Evolutionary conservation across 2,888 invertebrate genomes (phyloP), one percentile per base, ranked within the genome.

Genomic region (Cataglyphis cursor): DNA sequence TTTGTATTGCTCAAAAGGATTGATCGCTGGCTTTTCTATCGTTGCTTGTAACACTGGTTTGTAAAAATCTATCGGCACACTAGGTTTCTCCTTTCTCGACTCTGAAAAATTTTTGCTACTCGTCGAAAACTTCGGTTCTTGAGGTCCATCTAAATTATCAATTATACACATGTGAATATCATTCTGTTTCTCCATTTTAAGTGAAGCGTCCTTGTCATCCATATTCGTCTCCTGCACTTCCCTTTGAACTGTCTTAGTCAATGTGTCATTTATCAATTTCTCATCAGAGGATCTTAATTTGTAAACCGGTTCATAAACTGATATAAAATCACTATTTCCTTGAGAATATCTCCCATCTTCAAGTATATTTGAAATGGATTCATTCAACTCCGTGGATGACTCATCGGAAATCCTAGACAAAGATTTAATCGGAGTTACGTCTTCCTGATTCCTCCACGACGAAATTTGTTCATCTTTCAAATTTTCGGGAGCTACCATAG

Each of bases 21-120:
- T 85, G 12, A 70, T 85, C 28, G 41, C 75, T 3, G 93, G 91
- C 61, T 90, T 90, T 31, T 93, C 92, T 18, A 92, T 87, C 54
- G 87, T 91, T 0, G 91, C 86, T 81, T 93, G 92, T 24, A 85
- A 48, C 10, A 90, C 51, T 10, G 93, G 82, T 66, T 92, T 90
- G 31, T 92, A 92, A 44, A 88, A 90, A 21, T 92, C 90, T 66
- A 92, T 88, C 10, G 88, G 91, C 18, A 92, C 88, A 38, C 90
- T 84, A 0, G 91, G 90, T 41, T 90, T 92, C 15, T 87, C 87
- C 1, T 28, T 35, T 18, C 61, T 68, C 59, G 66, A 85, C 44
- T 44, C 70, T 18, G 21, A 3, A 15, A 15, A 44, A 41, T 9
- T 76, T 48, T 12, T 35, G 5, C 35, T 70, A 31, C 41, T 78